Evolutionary conservation across 2,888 invertebrate genomes (phyloP).

Genomic region (Salticus scenicus): DNA sequence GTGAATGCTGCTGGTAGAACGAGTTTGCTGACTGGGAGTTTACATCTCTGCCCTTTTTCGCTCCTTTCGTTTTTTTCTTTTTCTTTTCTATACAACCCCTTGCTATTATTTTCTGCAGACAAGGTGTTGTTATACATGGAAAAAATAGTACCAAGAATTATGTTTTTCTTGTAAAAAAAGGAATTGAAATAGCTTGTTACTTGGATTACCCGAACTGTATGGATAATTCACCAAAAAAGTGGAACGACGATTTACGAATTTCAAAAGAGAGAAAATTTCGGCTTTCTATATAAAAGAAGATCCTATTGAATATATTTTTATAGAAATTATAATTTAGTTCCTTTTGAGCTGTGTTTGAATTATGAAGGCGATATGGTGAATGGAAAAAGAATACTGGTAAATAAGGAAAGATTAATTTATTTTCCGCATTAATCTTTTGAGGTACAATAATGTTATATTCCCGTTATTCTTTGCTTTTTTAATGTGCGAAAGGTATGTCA

Average conservation of each 20-base stretch:
- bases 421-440: no score
- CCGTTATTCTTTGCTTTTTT: no score
- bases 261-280: neutral
- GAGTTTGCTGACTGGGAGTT: conserved; percentile 37
- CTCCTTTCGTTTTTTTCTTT: conserved; percentile 25
- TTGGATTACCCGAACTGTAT: neutral
- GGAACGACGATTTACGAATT: neutral
- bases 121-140: conserved; percentile 1
- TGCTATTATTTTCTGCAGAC: conserved; percentile 44
- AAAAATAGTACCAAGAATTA: neutral
- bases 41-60: conserved; percentile 15
- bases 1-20: conserved; percentile 43
- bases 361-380: no score
- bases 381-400: no score
- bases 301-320: neutral
- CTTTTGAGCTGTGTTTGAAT: neutral
- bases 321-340: neutral
- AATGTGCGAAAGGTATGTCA: no score
- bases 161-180: conserved; percentile 1
- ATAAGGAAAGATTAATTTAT: no score
- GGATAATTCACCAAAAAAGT: neutral
- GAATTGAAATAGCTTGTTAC: conserved; percentile 1
- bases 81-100: conserved; percentile 30
- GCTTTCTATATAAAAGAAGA: neutral
- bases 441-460: no score